phyloP scores from a whole-genome alignment of 2,888 invertebrate species.

The Cyrtodaria siliqua region DNA sequence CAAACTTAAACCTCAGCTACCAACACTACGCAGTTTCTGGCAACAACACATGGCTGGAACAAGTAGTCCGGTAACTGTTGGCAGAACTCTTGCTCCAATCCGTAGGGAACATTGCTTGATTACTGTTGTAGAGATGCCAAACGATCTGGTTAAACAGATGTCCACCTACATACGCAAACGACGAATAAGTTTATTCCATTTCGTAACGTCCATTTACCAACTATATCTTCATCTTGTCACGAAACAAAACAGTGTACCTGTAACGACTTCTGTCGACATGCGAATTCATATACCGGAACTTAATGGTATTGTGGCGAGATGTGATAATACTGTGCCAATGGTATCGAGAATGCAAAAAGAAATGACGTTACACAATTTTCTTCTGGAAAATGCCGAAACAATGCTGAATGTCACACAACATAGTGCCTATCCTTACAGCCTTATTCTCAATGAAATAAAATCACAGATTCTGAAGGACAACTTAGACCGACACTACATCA shows the following conservation, averaged over 20 bases:
- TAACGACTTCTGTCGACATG: conserved; percentile 12
- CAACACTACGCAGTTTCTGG: too few relatives aligned
- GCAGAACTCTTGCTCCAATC: too few relatives aligned
- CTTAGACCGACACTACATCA: conserved; percentile 2
- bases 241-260: neutral
- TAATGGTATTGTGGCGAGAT: conserved; percentile 1
- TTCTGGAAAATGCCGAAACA: neutral
- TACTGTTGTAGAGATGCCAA: too few relatives aligned
- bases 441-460: conserved; percentile 4
- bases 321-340: conserved; percentile 11
- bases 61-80: too few relatives aligned
- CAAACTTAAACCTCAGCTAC: too few relatives aligned
- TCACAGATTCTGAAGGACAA: neutral
- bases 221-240: conserved; percentile 11
- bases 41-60: too few relatives aligned
- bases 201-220: conserved; percentile 15
- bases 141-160: too few relatives aligned
- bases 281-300: conserved; percentile 15
- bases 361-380: neutral
- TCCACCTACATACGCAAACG: too few relatives aligned
- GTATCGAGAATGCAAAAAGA: neutral
- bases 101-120: too few relatives aligned
- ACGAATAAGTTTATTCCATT: conserved; percentile 14
- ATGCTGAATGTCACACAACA: conserved; percentile 1
- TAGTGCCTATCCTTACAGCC: conserved; percentile 5